These are phyloP conservation scores for Coecobrya sp. DNA, from an alignment of 2,888 invertebrate genomes.

Conservation along the genomic window DNA sequence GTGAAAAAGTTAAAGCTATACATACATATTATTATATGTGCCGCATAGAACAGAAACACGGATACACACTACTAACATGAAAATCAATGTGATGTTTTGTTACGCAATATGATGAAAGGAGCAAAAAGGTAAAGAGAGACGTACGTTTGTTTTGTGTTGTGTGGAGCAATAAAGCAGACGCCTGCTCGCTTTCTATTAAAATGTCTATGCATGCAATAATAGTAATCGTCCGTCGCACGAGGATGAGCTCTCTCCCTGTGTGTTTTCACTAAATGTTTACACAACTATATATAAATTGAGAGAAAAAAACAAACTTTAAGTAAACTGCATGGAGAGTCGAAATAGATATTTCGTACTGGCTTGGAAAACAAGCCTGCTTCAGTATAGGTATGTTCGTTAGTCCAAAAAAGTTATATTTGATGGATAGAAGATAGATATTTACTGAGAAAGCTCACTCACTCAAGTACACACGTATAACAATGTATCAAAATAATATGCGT, in stretches of 20 bases:
- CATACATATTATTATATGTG: too few relatives aligned
- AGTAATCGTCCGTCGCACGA: not conserved
- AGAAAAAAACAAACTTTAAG: slow-evolving; percentile 38
- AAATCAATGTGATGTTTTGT: slow-evolving; percentile 31
- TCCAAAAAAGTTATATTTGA: too few relatives aligned
- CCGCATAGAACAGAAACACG: not conserved
- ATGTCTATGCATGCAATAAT: not conserved
- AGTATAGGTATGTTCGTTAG: too few relatives aligned
- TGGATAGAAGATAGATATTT: too few relatives aligned
- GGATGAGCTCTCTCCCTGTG: not conserved
- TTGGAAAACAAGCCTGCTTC: too few relatives aligned
- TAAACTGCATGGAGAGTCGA: slow-evolving; percentile 10
- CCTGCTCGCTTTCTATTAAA: not conserved
- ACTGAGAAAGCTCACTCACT: too few relatives aligned
- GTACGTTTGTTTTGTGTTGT: not conserved
- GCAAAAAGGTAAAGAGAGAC: not conserved
- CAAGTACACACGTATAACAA: too few relatives aligned
- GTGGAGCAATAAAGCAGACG: slow-evolving; percentile 15
- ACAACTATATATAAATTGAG: slow-evolving; percentile 29
- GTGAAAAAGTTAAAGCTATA: too few relatives aligned
- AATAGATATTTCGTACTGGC: too few relatives aligned
- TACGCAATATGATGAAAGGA: slow-evolving; percentile 2
- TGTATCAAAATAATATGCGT: too few relatives aligned
- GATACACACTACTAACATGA: slow-evolving; percentile 16
- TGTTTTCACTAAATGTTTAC: slow-evolving; percentile 51